phyloP scores from a whole-genome alignment of 2,888 invertebrate genomes.

The Adela reaumurella region DNA sequence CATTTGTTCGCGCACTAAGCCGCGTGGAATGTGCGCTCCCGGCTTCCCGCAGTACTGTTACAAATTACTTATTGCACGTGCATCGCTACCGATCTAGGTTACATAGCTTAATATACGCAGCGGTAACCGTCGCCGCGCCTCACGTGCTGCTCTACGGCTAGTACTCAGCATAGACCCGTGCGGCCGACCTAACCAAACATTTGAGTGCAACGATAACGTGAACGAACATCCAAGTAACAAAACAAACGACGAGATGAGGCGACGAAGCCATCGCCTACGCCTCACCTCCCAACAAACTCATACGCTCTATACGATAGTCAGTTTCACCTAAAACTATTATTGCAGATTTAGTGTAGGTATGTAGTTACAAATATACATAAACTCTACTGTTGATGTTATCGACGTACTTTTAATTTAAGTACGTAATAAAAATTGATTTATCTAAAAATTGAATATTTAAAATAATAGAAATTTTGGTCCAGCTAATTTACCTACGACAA shows the following conservation, averaged over 20 bases:
- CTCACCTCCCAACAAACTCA: too few species aligned
- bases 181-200: too few species aligned
- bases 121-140: too few species aligned
- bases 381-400: neutral
- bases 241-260: too few species aligned
- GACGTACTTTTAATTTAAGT: constrained; percentile 6
- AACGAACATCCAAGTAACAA: too few species aligned
- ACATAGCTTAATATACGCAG: too few species aligned
- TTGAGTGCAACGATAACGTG: too few species aligned
- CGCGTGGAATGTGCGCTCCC: neutral
- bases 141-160: too few species aligned
- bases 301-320: neutral
- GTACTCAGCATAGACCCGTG: too few species aligned
- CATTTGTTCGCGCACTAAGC: neutral
- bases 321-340: neutral
- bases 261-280: too few species aligned
- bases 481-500: constrained; percentile 30
- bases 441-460: neutral
- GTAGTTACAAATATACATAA: neutral
- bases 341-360: neutral
- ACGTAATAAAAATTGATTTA: constrained; percentile 10
- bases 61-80: neutral
- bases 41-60: neutral
- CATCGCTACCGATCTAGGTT: neutral
- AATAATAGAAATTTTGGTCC: constrained; percentile 45